phyloP scores from a whole-genome alignment of 2,113 vertebrate genomes.

The Odontesthes bonariensis region DNA sequence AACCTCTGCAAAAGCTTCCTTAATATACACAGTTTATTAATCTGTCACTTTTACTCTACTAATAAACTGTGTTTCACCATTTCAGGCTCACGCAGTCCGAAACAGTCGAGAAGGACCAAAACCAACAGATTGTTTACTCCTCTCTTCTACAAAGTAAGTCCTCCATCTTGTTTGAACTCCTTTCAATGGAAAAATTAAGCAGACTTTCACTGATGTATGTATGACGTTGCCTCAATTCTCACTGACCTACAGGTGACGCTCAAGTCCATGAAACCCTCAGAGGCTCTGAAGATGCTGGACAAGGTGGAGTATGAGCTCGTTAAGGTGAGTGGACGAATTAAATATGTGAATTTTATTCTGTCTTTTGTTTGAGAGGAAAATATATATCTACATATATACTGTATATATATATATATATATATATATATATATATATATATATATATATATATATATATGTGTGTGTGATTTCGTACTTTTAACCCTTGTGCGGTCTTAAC shows the following conservation, averaged over 20 bases:
- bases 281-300: not conserved
- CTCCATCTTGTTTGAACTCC: not conserved
- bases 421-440: no score
- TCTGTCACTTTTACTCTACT: not conserved
- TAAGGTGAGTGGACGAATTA: no score
- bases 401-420: no score
- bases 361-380: no score
- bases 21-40: not conserved
- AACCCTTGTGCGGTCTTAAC: no score
- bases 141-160: conserved; percentile 4
- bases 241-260: not conserved
- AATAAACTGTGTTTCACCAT: not conserved
- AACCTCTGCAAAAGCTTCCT: not conserved
- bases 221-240: not conserved
- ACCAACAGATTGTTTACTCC: not conserved
- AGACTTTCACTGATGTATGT: not conserved
- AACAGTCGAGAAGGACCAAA: not conserved
- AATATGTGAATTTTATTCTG: no score
- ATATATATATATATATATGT: no score
- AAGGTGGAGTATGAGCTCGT: not conserved
- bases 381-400: no score
- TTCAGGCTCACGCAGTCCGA: not conserved
- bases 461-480: no score
- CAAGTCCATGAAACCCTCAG: not conserved
- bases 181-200: not conserved